These are phyloP conservation scores for Hymenochirus boettgeri DNA, from an alignment of 2,113 vertebrate species.

Conservation along the genomic window DNA sequence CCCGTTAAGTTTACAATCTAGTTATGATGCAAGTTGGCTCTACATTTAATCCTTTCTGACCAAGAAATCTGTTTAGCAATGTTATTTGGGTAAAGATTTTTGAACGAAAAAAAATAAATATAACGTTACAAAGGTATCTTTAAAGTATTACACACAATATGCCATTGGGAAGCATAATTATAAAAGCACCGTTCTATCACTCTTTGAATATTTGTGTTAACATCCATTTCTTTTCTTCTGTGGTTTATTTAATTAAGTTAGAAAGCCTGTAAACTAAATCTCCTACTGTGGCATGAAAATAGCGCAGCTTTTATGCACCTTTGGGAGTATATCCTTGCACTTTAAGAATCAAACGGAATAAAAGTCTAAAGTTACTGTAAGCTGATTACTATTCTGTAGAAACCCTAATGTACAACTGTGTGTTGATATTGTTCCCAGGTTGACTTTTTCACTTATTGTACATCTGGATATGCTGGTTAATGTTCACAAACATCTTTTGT, in stretches of 20 bases:
- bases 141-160: no score
- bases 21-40: no score
- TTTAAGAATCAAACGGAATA: slow-evolving; percentile 14
- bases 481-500: slow-evolving; percentile 6
- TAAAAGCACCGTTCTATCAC: no score
- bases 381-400: slow-evolving; percentile 25
- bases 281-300: background rate
- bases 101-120: no score
- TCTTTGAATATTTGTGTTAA: no score
- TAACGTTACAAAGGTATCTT: no score
- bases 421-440: slow-evolving; percentile 18
- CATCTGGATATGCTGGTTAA: slow-evolving; percentile 14
- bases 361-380: slow-evolving; percentile 36
- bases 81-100: no score
- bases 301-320: slow-evolving; percentile 11
- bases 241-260: background rate
- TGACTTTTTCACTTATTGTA: slow-evolving; percentile 29
- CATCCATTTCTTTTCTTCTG: no score
- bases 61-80: no score
- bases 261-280: background rate
- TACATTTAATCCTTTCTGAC: no score
- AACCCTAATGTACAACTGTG: slow-evolving; percentile 26
- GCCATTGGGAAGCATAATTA: no score
- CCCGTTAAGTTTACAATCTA: no score
- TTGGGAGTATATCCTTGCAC: slow-evolving; percentile 19